Conservation (phyloP, 2,113 vertebrate species). For the Coptodon rendalli region DNA sequence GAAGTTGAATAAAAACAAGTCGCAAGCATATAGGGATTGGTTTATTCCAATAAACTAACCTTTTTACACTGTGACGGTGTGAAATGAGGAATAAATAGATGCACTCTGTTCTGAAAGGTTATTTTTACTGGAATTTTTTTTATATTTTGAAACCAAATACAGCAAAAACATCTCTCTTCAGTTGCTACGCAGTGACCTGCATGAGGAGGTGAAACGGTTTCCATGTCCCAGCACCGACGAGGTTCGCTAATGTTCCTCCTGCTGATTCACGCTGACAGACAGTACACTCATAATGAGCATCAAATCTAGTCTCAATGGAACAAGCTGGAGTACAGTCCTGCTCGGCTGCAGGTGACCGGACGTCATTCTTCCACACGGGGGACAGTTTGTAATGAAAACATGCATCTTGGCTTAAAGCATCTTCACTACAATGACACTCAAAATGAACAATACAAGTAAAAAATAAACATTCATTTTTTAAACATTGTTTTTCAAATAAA, state of each 20-base stretch:
- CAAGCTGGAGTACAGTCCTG: background rate
- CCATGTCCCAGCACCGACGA: background rate
- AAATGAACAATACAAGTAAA: slow-evolving; percentile 11
- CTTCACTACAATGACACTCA: slow-evolving; percentile 31
- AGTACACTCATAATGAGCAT: background rate
- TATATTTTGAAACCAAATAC: slow-evolving; percentile 21
- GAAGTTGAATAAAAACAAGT: slow-evolving; percentile 6
- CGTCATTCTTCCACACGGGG: background rate
- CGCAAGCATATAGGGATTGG: background rate
- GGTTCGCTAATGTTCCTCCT: background rate
- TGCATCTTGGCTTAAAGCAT: slow-evolving; percentile 28
- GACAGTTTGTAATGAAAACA: slow-evolving; percentile 11
- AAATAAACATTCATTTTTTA: slow-evolving; percentile 1
- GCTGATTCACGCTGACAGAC: background rate
- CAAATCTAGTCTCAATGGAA: background rate
- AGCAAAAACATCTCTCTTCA: background rate
- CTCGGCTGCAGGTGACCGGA: background rate
- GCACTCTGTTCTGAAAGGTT: background rate
- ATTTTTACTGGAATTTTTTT: background rate
- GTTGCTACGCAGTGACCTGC: slow-evolving; percentile 2
- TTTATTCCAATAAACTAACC: slow-evolving; percentile 54
- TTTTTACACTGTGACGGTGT: slow-evolving; percentile 5
- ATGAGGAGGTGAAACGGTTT: background rate
- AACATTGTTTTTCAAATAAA: slow-evolving; percentile 4
- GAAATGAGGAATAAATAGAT: slow-evolving; percentile 56